phyloP scores from a whole-genome alignment of 1,140 invertebrate species.

The Zophobas morio region DNA sequence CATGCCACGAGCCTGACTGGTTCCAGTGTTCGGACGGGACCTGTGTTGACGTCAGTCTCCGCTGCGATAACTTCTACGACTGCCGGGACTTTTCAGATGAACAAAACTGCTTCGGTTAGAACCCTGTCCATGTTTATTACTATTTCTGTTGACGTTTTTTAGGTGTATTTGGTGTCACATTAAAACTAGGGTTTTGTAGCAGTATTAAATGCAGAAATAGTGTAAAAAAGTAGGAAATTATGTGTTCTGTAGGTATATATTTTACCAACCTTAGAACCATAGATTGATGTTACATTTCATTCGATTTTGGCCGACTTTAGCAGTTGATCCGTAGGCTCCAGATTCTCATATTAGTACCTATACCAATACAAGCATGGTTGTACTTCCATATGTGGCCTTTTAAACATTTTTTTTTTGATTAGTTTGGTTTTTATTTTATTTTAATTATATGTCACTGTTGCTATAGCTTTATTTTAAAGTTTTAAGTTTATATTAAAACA shows the following conservation, averaged over 20 bases:
- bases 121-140: constrained; percentile 35
- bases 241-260: constrained; percentile 25
- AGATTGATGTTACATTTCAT: constrained; percentile 32
- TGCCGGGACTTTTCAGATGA: constrained; percentile 94
- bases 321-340: constrained; percentile 32
- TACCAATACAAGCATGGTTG: constrained; percentile 13
- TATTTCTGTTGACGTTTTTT: constrained; percentile 42
- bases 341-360: constrained; percentile 21
- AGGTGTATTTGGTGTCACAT: constrained; percentile 40
- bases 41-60: constrained; percentile 77
- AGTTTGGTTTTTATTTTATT: constrained; percentile 3
- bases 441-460: constrained; percentile 2
- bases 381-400: not conserved
- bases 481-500: not conserved
- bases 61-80: constrained; percentile 91
- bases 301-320: constrained; percentile 38
- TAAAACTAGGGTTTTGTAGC: constrained; percentile 36
- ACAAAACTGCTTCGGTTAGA: constrained; percentile 84
- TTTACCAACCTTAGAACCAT: constrained; percentile 10
- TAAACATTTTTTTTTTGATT: not conserved
- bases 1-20: constrained; percentile 76
- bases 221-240: constrained; percentile 19
- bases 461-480: not conserved
- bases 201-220: constrained; percentile 37
- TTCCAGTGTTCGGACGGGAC: constrained; percentile 77